Evolutionary conservation across 1,140 invertebrate genomes (phyloP).

Genomic region (Ptiloglossa arizonensis): DNA sequence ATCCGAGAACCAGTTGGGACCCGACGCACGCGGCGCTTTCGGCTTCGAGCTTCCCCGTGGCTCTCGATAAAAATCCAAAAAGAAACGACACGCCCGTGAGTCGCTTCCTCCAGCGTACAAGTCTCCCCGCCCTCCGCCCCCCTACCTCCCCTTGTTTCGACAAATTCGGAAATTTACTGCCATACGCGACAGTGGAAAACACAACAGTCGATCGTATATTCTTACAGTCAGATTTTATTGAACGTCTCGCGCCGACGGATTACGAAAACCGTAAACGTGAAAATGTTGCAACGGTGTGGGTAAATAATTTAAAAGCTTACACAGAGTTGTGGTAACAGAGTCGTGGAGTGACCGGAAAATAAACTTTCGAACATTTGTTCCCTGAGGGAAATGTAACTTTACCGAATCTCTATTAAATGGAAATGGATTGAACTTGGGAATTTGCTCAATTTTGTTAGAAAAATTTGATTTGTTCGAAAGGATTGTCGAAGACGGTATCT

Average conservation of each 20-base stretch:
- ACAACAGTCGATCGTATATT: conserved; percentile 34
- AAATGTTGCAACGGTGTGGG: neutral
- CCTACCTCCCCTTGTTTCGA: neutral
- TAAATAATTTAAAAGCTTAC: no score
- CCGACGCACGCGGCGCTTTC: neutral
- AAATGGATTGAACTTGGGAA: neutral
- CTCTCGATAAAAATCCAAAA: neutral
- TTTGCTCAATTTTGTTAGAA: no score
- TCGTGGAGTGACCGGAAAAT: no score
- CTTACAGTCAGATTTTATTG: neutral
- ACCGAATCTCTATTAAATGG: no score
- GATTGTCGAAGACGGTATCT: no score
- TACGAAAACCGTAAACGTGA: neutral
- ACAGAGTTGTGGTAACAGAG: no score
- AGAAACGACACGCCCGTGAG: neutral
- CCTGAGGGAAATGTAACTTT: no score
- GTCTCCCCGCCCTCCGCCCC: no score
- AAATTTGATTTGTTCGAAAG: no score
- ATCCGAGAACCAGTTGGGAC: conserved; percentile 54
- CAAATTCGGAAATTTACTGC: conserved; percentile 35
- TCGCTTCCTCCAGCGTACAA: neutral
- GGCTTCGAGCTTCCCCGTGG: conserved; percentile 21
- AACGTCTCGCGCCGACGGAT: neutral
- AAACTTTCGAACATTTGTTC: no score
- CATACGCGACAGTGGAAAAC: conserved; percentile 5